phyloP scores from a whole-genome alignment of 2,888 invertebrate genomes.

The Ectropis crepuscularia region DNA sequence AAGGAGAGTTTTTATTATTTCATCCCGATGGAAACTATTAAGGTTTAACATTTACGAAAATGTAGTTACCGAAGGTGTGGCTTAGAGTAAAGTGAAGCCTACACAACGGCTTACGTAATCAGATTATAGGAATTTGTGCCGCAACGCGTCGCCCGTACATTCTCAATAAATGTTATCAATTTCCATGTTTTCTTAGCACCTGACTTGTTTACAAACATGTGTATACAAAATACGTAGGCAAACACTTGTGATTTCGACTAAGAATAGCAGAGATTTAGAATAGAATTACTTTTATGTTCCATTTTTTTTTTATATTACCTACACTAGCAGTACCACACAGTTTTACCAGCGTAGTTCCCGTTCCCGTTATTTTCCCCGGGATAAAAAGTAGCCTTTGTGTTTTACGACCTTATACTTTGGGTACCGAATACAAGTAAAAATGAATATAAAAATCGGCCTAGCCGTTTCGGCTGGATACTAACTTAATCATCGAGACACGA shows the following conservation, averaged over 20 bases:
- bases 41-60: constrained; percentile 6
- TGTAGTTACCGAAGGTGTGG: constrained; percentile 21
- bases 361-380: too few relatives aligned
- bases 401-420: too few relatives aligned
- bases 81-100: constrained; percentile 51
- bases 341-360: too few relatives aligned
- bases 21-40: not conserved
- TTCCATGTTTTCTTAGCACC: constrained; percentile 22
- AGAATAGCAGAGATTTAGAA: constrained; percentile 2
- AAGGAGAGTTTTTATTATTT: not conserved
- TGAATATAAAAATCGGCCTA: too few relatives aligned
- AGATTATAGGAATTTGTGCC: constrained; percentile 65
- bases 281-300: not conserved
- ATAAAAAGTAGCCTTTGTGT: too few relatives aligned
- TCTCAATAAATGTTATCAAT: constrained; percentile 41
- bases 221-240: constrained; percentile 15
- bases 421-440: too few relatives aligned
- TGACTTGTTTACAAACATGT: constrained; percentile 26
- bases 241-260: constrained; percentile 16
- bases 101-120: constrained; percentile 63
- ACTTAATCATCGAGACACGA: too few relatives aligned
- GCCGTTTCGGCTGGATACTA: too few relatives aligned
- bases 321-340: too few relatives aligned
- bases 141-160: constrained; percentile 46
- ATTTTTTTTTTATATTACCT: too few relatives aligned